A percentile compares a stretch with the other conserved stretches of the same genome.
These are phyloP conservation scores for Lypha dubia DNA, from an alignment of 2,888 invertebrate genomes.

Conservation along the genomic window DNA sequence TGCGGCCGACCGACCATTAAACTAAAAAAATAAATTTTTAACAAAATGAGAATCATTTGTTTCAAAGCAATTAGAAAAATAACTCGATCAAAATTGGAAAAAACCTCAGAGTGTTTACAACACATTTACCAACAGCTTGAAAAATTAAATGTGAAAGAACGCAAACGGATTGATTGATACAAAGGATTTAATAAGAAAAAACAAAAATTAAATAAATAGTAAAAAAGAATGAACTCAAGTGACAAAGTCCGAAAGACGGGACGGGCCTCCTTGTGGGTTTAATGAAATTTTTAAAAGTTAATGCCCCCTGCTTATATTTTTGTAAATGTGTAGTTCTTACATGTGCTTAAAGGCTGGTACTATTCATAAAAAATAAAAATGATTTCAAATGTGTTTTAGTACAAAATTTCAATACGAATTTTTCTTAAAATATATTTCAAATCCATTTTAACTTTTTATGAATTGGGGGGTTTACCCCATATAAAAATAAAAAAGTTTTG, in stretches of 20 bases:
- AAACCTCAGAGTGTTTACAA: slow-evolving; percentile 52
- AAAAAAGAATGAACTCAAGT: background rate
- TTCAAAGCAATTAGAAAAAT: slow-evolving; percentile 14
- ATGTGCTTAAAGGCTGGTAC: background rate
- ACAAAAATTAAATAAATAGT: slow-evolving; percentile 5
- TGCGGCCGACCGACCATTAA: slow-evolving; percentile 27
- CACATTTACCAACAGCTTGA: slow-evolving; percentile 18
- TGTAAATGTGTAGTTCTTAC: background rate
- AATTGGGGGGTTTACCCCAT: too few relatives aligned
- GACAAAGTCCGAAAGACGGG: slow-evolving; percentile 35
- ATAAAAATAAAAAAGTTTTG: slow-evolving; percentile 19
- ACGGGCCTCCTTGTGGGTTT: slow-evolving; percentile 21
- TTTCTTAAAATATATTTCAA: too few relatives aligned
- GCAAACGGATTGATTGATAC: background rate
- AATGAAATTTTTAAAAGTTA: slow-evolving; percentile 6
- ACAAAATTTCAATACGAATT: too few relatives aligned
- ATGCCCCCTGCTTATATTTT: background rate
- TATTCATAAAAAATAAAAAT: too few relatives aligned
- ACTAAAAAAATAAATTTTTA: slow-evolving; percentile 10
- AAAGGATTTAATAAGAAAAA: slow-evolving; percentile 27
- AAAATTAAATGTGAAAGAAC: slow-evolving; percentile 22
- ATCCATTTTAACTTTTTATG: too few relatives aligned
- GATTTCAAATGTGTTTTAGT: too few relatives aligned
- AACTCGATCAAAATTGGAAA: slow-evolving; percentile 52
- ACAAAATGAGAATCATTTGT: slow-evolving; percentile 5